These are phyloP conservation scores for Drosophila cracens DNA, from an alignment of 2,888 invertebrate species.

Conservation along the genomic window DNA sequence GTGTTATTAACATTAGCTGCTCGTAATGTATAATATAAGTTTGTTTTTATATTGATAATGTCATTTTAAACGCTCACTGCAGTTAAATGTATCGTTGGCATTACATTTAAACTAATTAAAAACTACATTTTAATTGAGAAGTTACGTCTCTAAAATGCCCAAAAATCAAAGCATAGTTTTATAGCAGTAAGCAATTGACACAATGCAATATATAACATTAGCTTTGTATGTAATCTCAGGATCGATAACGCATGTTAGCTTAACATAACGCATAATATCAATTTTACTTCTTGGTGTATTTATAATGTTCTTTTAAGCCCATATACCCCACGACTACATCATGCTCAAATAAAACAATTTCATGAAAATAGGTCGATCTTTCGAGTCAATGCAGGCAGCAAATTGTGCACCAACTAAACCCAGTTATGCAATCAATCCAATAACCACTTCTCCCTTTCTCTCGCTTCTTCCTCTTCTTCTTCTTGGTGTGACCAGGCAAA, in stretches of 20 bases:
- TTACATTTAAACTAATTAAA: constrained; percentile 43
- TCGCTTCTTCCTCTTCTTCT: background rate
- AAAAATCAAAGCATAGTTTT: no score
- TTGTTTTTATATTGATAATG: background rate
- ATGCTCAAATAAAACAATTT: constrained; percentile 9
- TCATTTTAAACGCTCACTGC: constrained; percentile 40
- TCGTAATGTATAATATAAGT: background rate
- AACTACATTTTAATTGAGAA: constrained; percentile 15
- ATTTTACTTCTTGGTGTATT: background rate
- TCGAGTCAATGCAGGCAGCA: constrained; percentile 51
- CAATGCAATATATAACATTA: background rate
- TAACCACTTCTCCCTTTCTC: constrained; percentile 15
- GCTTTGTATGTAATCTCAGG: background rate
- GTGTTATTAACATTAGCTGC: background rate
- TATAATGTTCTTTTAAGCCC: background rate
- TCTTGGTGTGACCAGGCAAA: constrained; percentile 90
- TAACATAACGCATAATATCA: background rate
- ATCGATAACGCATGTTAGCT: background rate
- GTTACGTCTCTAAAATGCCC: constrained; percentile 11
- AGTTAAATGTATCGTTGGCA: constrained; percentile 72
- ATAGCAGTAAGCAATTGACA: background rate
- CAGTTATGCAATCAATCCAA: constrained; percentile 70
- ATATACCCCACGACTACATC: background rate
- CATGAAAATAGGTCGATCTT: constrained; percentile 60
- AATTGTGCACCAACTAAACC: constrained; percentile 71